Evolutionary conservation across 1,140 invertebrate species (phyloP).

Genomic region (Nasonia vitripennis): DNA sequence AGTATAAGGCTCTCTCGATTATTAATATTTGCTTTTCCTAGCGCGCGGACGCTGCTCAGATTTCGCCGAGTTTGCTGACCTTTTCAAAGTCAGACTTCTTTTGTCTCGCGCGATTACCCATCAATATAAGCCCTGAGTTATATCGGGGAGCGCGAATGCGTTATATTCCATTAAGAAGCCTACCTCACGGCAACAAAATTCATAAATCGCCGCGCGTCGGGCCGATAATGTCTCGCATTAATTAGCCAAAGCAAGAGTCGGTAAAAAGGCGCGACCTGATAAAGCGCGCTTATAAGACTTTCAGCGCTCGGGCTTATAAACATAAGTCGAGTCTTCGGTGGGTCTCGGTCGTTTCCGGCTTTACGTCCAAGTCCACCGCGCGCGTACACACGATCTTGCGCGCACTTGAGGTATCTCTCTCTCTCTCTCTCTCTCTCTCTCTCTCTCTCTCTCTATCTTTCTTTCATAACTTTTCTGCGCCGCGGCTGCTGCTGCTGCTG

Average conservation of each 20-base stretch:
- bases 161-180: not conserved
- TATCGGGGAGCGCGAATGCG: no score
- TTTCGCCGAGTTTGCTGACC: not conserved
- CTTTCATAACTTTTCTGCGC: not conserved
- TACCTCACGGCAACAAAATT: not conserved
- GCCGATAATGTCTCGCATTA: not conserved
- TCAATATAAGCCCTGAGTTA: not conserved
- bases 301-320: not conserved
- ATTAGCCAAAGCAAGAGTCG: not conserved
- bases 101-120: not conserved
- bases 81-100: not conserved
- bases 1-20: not conserved
- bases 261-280: not conserved
- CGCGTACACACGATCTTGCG: conserved; percentile 46
- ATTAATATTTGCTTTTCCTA: conserved; percentile 18
- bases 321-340: conserved; percentile 3
- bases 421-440: conserved; percentile 41
- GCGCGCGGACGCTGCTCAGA: not conserved
- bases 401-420: conserved; percentile 44
- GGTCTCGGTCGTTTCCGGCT: conserved; percentile 1
- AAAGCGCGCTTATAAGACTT: not conserved
- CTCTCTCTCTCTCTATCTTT: conserved; percentile 54
- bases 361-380: not conserved
- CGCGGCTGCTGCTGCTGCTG: not conserved
- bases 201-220: not conserved